A percentile compares a stretch with the other conserved stretches of the same genome.
Evolutionary conservation across 92 coral and sea anemone genomes (phyloP).

Genomic region (Galaxea fascicularis): DNA sequence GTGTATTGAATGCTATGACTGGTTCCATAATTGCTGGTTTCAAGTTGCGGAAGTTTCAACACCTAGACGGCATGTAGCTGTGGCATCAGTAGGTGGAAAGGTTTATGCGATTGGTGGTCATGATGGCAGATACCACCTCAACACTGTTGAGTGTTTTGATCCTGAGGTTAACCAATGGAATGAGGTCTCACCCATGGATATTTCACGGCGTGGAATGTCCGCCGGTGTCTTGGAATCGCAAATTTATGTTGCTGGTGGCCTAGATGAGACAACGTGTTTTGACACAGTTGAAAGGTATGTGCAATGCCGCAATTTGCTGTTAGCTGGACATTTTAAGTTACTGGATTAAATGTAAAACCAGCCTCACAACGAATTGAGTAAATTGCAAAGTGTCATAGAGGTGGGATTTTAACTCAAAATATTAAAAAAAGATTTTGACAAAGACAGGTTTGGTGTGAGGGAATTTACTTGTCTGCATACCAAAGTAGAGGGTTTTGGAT

Average conservation of each 20-base stretch:
- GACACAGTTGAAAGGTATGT: conserved; percentile 93
- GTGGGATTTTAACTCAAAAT: too few species aligned
- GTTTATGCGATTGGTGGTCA: conserved; percentile 99
- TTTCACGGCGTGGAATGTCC: conserved; percentile 96
- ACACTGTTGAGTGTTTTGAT: conserved; percentile 95
- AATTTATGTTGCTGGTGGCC: conserved; percentile 96
- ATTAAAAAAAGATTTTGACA: too few species aligned
- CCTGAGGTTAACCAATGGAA: conserved; percentile 83
- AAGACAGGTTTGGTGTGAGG: too few species aligned
- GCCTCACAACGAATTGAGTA: too few species aligned
- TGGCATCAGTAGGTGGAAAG: conserved; percentile 79
- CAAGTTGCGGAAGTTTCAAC: conserved; percentile 83
- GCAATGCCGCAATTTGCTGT: background rate
- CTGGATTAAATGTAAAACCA: too few species aligned
- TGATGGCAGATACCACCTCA: conserved; percentile 92
- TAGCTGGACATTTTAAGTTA: too few species aligned
- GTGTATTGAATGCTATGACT: conserved; percentile 91
- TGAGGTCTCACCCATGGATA: conserved; percentile 82
- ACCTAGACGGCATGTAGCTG: conserved; percentile 96
- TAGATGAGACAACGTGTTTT: conserved; percentile 96
- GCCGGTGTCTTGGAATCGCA: conserved; percentile 93
- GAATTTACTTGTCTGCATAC: too few species aligned
- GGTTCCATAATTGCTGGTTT: conserved; percentile 94
- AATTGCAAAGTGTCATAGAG: too few species aligned
- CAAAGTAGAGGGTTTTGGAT: too few species aligned